A percentile compares a stretch with the other conserved stretches of the same genome.
phyloP scores from a whole-genome alignment of 2,113 vertebrate genomes.

The Indicator maculatus region DNA sequence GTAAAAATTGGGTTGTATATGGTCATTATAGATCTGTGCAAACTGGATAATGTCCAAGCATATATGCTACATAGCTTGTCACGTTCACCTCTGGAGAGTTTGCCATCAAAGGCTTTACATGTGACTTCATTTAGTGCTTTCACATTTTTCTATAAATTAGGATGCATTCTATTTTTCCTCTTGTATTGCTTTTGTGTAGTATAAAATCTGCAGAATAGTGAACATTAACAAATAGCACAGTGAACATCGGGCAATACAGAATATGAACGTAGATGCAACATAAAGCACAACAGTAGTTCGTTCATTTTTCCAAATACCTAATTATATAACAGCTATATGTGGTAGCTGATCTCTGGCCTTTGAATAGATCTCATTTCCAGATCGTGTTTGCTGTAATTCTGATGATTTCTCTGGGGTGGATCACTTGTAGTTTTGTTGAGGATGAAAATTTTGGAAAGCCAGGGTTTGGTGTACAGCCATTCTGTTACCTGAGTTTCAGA shows the following conservation, averaged over 20 bases:
- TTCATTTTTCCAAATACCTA: conserved; percentile 14
- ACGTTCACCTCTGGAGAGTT: background rate
- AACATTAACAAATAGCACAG: background rate
- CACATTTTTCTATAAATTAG: background rate
- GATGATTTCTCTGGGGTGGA: background rate
- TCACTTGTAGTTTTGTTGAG: background rate
- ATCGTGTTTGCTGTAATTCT: background rate
- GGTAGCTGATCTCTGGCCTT: background rate
- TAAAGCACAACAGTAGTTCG: background rate
- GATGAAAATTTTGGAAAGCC: background rate
- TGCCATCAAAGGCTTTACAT: background rate
- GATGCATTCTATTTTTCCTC: background rate
- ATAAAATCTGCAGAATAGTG: background rate
- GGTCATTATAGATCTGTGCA: background rate
- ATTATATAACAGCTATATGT: background rate
- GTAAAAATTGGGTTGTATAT: background rate
- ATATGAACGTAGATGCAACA: background rate
- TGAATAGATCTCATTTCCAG: background rate
- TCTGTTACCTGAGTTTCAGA: background rate
- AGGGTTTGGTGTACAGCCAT: background rate
- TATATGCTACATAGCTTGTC: background rate
- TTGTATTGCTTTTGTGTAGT: background rate
- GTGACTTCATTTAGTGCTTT: background rate
- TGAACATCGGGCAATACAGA: background rate
- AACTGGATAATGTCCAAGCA: background rate